These are phyloP conservation scores for Illadopsis cleaveri DNA, from an alignment of 2,113 vertebrate species.

Conservation along the genomic window DNA sequence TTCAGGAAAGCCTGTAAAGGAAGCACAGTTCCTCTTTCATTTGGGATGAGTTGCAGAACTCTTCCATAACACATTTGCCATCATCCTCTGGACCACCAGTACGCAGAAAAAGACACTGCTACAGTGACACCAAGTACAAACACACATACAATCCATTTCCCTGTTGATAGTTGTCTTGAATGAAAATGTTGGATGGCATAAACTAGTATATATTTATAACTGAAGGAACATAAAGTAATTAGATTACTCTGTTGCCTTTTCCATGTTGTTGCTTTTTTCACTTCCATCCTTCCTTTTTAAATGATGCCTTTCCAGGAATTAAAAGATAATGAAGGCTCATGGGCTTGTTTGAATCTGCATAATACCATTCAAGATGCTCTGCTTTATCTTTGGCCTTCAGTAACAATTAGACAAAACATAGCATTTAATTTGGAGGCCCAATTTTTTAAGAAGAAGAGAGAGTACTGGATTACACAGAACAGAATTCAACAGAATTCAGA, in stretches of 20 bases:
- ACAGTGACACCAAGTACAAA: background rate
- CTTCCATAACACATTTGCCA: background rate
- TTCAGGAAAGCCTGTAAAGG: background rate
- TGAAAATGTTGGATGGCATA: background rate
- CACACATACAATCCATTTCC: background rate
- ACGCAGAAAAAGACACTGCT: background rate
- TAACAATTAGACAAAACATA: background rate
- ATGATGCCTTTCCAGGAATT: background rate
- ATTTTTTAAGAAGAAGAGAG: background rate
- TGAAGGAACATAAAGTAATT: background rate
- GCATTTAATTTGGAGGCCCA: background rate
- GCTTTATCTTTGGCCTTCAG: background rate
- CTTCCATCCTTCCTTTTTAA: background rate
- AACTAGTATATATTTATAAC: background rate
- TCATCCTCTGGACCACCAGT: background rate
- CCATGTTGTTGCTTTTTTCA: background rate
- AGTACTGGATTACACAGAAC: background rate
- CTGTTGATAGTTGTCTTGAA: background rate
- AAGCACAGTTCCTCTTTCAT: background rate
- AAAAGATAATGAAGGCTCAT: background rate
- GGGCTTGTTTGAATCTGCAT: background rate
- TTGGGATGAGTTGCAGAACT: background rate
- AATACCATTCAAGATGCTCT: background rate
- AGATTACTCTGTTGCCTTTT: background rate
- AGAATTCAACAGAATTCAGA: background rate